Evolutionary conservation across 2,888 invertebrate genomes (phyloP), one percentile per base, ranked within the genome.

Genomic region (Tipula unca): DNA sequence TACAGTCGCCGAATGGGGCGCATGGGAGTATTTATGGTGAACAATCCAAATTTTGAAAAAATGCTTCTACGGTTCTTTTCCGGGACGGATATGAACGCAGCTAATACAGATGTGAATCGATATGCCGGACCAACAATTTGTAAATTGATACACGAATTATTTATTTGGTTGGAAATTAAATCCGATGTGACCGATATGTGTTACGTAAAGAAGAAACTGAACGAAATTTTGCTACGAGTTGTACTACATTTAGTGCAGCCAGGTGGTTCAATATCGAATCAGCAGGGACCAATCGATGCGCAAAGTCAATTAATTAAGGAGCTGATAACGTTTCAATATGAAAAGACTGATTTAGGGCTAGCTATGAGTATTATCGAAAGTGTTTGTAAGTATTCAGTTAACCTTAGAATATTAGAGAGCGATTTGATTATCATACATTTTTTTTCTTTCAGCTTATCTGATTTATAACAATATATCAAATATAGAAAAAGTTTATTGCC

Each of bases 121-220:
- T 91, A 90, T 88, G 95, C 95, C 88, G 96, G 96, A 6, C 95
- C 95, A 17, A 94, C 95, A 87, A 93, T 95, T 87, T 95, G 95
- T 89, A 94, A 94, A 89, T 93, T 95, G 82, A 91, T 96, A 87
- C 94, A 94, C 88, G 94, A 95, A 88, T 93, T 96, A 88, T 90
- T 96, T 86, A 92, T 94, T 83, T 93, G 95, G 88, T 89, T 95
- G 86, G 92, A 94, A 89, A 93, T 94, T 90, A 93, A 94, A 87
- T 94, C 93, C 89, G 94, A 94, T 88, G 92, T 93, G 39, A 92
- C 92, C 35, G 93, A 92, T 85, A 87, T 88, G 8, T 85, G 86
- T 86, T 88, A 89, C 29, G 89, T 95, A 86, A 95, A 94, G 88
- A 93, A 94, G 86, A 90, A 90, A 69, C 87, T 91, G 0, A 91